A percentile compares a stretch with the other conserved stretches of the same genome.
Evolutionary conservation across 2,797 vertebrate species (phyloP).

Genomic region (Hemibagrus guttatus): DNA sequence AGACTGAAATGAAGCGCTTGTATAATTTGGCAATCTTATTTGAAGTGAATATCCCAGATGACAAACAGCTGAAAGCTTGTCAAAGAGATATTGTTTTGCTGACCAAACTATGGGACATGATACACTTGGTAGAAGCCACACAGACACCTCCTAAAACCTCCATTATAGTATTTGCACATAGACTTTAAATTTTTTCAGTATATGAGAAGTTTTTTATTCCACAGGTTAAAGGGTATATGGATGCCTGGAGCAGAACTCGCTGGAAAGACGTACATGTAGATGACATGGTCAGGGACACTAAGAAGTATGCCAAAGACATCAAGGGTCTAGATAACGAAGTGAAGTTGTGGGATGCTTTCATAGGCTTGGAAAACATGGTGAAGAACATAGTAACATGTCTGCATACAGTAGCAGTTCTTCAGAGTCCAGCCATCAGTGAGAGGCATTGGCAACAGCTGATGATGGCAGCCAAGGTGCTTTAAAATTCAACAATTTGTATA

Average conservation of each 20-base stretch:
- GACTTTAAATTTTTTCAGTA: neutral
- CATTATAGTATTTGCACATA: neutral
- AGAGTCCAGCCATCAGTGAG: conserved; percentile 86
- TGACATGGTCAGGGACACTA: conserved; percentile 79
- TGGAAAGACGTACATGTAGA: conserved; percentile 81
- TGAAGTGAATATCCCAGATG: conserved; percentile 80
- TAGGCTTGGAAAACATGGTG: conserved; percentile 76
- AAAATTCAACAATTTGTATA: neutral
- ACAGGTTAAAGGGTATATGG: conserved; percentile 63
- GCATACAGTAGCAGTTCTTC: conserved; percentile 86
- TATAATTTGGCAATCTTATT: conserved; percentile 72
- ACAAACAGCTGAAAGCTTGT: conserved; percentile 79
- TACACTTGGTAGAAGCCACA: conserved; percentile 68
- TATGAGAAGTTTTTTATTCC: neutral
- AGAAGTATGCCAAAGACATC: conserved; percentile 73
- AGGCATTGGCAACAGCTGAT: conserved; percentile 85
- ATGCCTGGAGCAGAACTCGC: conserved; percentile 75
- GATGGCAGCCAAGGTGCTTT: conserved; percentile 56
- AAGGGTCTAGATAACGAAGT: conserved; percentile 77
- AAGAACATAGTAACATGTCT: conserved; percentile 86
- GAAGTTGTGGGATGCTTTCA: conserved; percentile 77
- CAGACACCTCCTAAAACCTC: neutral
- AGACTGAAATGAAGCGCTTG: conserved; percentile 23
- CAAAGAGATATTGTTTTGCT: conserved; percentile 75
- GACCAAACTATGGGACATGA: conserved; percentile 83